These are phyloP conservation scores for Enoplosus armatus DNA, from an alignment of 2,797 vertebrate genomes.

Conservation along the genomic window DNA sequence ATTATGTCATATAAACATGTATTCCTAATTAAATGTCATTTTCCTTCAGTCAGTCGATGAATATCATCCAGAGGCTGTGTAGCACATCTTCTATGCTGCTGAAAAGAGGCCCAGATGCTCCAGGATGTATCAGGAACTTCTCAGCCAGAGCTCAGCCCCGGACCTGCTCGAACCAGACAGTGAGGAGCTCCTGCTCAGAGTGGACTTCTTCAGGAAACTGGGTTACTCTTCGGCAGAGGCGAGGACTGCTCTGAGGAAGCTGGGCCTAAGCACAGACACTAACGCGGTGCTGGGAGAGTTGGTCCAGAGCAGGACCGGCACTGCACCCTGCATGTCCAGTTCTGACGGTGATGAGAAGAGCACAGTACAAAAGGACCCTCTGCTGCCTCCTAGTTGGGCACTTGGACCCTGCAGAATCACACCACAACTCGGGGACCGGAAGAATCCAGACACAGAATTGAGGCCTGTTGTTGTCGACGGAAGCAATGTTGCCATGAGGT, in stretches of 20 bases:
- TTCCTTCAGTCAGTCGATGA: background rate
- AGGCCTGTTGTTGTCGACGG: slow-evolving; percentile 95
- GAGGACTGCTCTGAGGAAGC: slow-evolving; percentile 87
- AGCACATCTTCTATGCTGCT: slow-evolving; percentile 43
- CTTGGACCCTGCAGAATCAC: slow-evolving; percentile 34
- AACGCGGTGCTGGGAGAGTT: slow-evolving; percentile 94
- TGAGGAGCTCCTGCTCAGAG: slow-evolving; percentile 86
- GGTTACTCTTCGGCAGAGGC: slow-evolving; percentile 91
- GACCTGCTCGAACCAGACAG: slow-evolving; percentile 45
- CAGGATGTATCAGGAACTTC: slow-evolving; percentile 71
- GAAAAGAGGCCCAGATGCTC: slow-evolving; percentile 44
- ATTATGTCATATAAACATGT: background rate
- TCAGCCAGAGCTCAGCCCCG: slow-evolving; percentile 30
- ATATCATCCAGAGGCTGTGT: background rate
- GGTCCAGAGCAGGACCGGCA: slow-evolving; percentile 84
- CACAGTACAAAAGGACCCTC: slow-evolving; percentile 75
- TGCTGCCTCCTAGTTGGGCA: slow-evolving; percentile 72
- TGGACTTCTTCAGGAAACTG: slow-evolving; percentile 95
- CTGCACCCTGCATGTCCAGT: slow-evolving; percentile 40
- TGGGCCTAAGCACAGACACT: slow-evolving; percentile 90
- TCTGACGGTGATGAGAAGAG: slow-evolving; percentile 66
- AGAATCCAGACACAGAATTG: slow-evolving; percentile 81
- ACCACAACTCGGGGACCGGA: slow-evolving; percentile 52
- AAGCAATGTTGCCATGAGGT: slow-evolving; percentile 99
- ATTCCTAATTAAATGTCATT: slow-evolving; percentile 7